Evolutionary conservation across 2,797 vertebrate species (phyloP), one percentile per base, ranked within the genome.

Genomic region (Falco berigora): DNA sequence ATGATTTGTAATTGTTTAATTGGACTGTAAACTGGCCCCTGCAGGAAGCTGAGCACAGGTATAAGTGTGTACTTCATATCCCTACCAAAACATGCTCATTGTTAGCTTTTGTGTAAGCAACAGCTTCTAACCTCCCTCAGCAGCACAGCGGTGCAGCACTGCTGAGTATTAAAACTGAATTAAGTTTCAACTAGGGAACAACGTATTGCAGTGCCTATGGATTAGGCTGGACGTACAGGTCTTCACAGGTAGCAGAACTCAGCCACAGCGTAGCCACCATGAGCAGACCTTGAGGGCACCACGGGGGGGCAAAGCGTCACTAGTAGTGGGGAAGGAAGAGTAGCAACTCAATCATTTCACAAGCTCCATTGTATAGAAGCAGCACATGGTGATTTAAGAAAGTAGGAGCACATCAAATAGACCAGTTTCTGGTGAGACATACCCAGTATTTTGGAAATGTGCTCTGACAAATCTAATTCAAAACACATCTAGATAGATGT

Each of bases 1-100:
- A 77, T 92, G 85, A 83, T 91, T 93, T 90, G 81, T 87, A 95
- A 95, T 94, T 90, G 90, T 94, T 94, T 97, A 90, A 97, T 95
- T 93, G 88, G 78, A 62, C 86, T 85, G 38, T 94, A 96, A 97
- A 96, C 94, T 36, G 34, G 71, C 50, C 73, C 85, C 96, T 83
- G 74, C 36, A 88, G 85, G 66, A 90, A 97, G 75, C 36, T 77
- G 83, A 94, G 86, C 78, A 76, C 68, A 92, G 84, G 73, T 82
- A 95, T 52, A 74, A 88, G 90, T 50, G 16, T 59, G 63, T 74
- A 50, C 52, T 91, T 59, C 11, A 42, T 17, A 20, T 80, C 74
- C 36, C 78, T 75, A 86, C 94, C 87, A 74, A 94, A 92, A 88
- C 59, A n/a, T 67, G 66, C 40, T 90, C 91, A 90, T 96, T 92